A percentile compares a stretch with the other conserved stretches of the same genome.
Evolutionary conservation across 2,888 invertebrate species (phyloP).

Genomic region (Agrilus mali): DNA sequence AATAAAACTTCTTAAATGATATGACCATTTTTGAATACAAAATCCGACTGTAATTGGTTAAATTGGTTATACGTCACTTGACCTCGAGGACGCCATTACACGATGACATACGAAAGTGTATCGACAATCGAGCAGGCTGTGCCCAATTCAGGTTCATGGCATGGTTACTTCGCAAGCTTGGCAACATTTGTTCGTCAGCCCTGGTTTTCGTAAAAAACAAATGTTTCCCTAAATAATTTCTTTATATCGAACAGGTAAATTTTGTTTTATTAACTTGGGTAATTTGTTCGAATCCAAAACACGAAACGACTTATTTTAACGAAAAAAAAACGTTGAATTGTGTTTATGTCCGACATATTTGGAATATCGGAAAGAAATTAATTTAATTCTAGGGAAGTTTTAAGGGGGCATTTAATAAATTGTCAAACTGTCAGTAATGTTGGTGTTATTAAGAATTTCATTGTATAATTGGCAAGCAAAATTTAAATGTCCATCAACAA

Average conservation of each 20-base stretch:
- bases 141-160: conserved; percentile 10
- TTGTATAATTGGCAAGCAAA: not conserved
- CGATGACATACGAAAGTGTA: not conserved
- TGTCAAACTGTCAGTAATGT: conserved; percentile 2
- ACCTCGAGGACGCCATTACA: not conserved
- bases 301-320: not conserved
- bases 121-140: too few species aligned
- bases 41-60: too few species aligned
- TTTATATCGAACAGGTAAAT: conserved; percentile 30
- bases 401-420: conserved; percentile 8
- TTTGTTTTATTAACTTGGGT: conserved; percentile 7
- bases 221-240: conserved; percentile 34
- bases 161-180: conserved; percentile 26
- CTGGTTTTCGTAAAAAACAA: conserved; percentile 33
- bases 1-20: too few species aligned
- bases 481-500: not conserved
- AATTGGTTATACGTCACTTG: too few species aligned
- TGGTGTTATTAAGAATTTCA: conserved; percentile 3
- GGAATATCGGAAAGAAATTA: not conserved
- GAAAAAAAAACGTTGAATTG: conserved; percentile 1
- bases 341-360: conserved; percentile 16
- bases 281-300: not conserved
- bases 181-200: conserved; percentile 38
- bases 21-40: too few species aligned
- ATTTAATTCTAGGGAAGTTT: conserved; percentile 9